Percentiles rank a stretch among this genome's conserved stretches.
phyloP scores from a whole-genome alignment of 2,797 vertebrate species.

The Yasuhikotakia modesta region DNA sequence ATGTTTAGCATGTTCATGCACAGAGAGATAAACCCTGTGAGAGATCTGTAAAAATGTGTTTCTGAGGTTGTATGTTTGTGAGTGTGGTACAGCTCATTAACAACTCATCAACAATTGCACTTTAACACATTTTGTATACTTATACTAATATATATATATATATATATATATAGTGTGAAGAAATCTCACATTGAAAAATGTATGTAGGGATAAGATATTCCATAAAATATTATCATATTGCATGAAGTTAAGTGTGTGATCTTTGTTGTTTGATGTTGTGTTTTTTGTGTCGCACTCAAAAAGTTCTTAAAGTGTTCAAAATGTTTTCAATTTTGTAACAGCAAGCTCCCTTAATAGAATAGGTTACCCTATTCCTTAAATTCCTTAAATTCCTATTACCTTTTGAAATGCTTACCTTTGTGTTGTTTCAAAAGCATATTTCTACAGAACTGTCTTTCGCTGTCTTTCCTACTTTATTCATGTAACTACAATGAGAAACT shows the following conservation, averaged over 20 bases:
- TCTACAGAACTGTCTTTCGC: no score
- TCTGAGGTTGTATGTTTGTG: constrained; percentile 43
- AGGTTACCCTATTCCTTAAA: not conserved
- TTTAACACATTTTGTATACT: not conserved
- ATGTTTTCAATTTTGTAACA: not conserved
- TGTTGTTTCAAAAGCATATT: no score
- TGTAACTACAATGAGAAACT: no score
- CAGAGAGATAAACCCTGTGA: constrained; percentile 65
- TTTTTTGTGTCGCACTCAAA: not conserved
- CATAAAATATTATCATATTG: no score
- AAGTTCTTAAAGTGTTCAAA: not conserved
- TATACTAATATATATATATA: no score
- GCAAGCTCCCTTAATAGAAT: not conserved
- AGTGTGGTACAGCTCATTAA: constrained; percentile 48
- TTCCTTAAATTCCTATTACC: no score
- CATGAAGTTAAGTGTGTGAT: no score
- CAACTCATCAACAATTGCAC: no score
- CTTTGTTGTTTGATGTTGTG: not conserved
- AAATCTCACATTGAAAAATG: not conserved
- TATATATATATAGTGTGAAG: not conserved
- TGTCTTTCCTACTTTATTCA: no score
- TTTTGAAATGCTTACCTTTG: no score
- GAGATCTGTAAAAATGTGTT: constrained; percentile 68
- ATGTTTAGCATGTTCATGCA: constrained; percentile 69
- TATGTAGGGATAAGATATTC: not conserved